Percentiles rank a stretch among this genome's conserved stretches.
phyloP scores from a whole-genome alignment of 2,888 invertebrate genomes.

The Drosophila robusta region DNA sequence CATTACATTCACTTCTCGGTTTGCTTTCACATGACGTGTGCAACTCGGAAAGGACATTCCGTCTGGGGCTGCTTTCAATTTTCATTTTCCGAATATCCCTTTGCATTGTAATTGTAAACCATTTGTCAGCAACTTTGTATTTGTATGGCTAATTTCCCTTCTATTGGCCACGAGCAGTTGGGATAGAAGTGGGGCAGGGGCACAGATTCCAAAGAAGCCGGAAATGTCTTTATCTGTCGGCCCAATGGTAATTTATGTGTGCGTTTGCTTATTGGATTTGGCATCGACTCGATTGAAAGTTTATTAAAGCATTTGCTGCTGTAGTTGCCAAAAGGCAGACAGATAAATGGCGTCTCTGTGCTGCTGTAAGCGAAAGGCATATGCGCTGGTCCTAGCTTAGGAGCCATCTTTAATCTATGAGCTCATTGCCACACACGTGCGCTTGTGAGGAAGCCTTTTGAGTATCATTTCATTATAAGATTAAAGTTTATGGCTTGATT shows the following conservation, averaged over 20 bases:
- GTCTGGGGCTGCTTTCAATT: conserved; percentile 33
- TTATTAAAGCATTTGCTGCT: conserved; percentile 44
- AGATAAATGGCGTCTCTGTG: conserved; percentile 38
- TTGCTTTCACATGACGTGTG: conserved; percentile 44
- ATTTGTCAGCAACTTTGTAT: conserved; percentile 77
- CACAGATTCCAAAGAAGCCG: conserved; percentile 58
- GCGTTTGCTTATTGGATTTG: conserved; percentile 63
- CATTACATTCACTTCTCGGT: conserved; percentile 51
- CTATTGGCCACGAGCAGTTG: not conserved
- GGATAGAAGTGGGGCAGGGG: not conserved
- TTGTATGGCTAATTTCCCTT: conserved; percentile 62
- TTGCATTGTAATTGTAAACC: conserved; percentile 76
- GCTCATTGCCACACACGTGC: conserved; percentile 9
- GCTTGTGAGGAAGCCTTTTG: conserved; percentile 35
- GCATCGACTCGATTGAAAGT: conserved; percentile 55
- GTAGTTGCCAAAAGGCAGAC: conserved; percentile 15
- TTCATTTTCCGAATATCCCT: conserved; percentile 40
- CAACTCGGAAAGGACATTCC: conserved; percentile 46
- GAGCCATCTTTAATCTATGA: conserved; percentile 19
- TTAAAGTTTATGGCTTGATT: conserved; percentile 65
- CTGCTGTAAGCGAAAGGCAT: not conserved
- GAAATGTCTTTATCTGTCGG: conserved; percentile 74
- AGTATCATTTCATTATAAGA: conserved; percentile 42
- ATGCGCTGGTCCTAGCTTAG: not conserved
- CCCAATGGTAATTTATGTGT: conserved; percentile 57